Conservation (phyloP, 2,888 invertebrate species). For the Dryadula phaetusa region DNA sequence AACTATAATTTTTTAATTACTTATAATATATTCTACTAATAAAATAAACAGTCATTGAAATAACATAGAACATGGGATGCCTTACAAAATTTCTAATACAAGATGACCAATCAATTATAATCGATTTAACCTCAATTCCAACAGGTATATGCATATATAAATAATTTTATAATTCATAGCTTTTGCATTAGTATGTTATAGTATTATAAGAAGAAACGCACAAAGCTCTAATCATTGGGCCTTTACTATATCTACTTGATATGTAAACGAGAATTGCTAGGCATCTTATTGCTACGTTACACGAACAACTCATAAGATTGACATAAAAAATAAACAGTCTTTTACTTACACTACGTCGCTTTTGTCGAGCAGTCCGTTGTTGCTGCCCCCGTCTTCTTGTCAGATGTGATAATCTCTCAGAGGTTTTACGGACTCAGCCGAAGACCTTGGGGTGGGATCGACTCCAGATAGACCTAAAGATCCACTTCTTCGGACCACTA, state of each 20-base stretch:
- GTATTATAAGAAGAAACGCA: background rate
- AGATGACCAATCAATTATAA: background rate
- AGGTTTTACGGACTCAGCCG: slow-evolving; percentile 87
- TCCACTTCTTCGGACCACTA: slow-evolving; percentile 88
- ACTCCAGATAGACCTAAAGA: slow-evolving; percentile 87
- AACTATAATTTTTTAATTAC: background rate
- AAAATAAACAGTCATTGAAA: background rate
- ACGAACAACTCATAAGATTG: slow-evolving; percentile 20
- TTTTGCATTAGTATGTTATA: slow-evolving; percentile 1
- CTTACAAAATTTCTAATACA: background rate
- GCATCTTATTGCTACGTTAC: slow-evolving; percentile 29
- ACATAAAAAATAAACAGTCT: slow-evolving; percentile 32
- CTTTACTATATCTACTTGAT: slow-evolving; percentile 36
- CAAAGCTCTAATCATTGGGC: slow-evolving; percentile 7
- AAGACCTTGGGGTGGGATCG: slow-evolving; percentile 87
- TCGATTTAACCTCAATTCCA: background rate
- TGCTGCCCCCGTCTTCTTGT: slow-evolving; percentile 77
- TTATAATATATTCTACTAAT: background rate
- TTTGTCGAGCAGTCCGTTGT: slow-evolving; percentile 72
- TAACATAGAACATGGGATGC: slow-evolving; percentile 1
- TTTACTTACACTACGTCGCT: slow-evolving; percentile 72
- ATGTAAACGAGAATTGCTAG: slow-evolving; percentile 36
- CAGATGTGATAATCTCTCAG: slow-evolving; percentile 85
- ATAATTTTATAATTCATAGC: background rate
- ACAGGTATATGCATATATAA: background rate